phyloP scores from a whole-genome alignment of 2,797 vertebrate genomes.

The Crocodylus rhombifer region DNA sequence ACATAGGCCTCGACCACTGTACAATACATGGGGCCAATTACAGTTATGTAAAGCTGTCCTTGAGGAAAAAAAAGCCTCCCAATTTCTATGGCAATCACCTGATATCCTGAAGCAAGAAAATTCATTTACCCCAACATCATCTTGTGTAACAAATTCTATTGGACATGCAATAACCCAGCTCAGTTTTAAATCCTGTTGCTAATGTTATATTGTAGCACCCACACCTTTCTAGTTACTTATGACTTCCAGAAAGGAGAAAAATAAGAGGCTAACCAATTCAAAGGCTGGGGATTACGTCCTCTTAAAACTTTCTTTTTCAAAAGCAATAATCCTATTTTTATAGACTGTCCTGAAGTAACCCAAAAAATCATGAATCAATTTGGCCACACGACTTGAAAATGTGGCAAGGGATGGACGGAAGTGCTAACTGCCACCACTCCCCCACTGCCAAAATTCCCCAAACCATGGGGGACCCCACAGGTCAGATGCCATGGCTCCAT shows the following conservation, averaged over 20 bases:
- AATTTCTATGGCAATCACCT: constrained; percentile 15
- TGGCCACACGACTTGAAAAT: too few relatives aligned
- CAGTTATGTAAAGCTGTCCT: background rate
- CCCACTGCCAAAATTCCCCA: fast-evolving
- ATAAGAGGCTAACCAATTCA: background rate
- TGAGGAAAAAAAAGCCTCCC: constrained; percentile 7
- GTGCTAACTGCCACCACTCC: background rate
- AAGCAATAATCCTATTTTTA: background rate
- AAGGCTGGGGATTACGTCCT: background rate
- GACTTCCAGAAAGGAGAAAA: background rate
- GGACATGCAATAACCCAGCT: background rate
- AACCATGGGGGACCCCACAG: too few relatives aligned
- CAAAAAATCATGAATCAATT: background rate
- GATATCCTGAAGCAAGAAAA: constrained; percentile 8
- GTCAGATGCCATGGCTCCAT: too few relatives aligned
- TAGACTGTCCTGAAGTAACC: background rate
- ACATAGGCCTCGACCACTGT: background rate
- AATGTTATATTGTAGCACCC: background rate
- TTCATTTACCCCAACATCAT: background rate
- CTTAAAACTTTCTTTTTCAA: background rate
- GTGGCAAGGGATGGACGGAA: too few relatives aligned
- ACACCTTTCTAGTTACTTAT: background rate
- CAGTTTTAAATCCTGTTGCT: background rate
- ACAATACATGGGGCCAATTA: background rate
- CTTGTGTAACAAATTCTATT: background rate